Conservation (phyloP, 53 echinoderm and acorn worm species). For the Paracentrotus lividus region DNA sequence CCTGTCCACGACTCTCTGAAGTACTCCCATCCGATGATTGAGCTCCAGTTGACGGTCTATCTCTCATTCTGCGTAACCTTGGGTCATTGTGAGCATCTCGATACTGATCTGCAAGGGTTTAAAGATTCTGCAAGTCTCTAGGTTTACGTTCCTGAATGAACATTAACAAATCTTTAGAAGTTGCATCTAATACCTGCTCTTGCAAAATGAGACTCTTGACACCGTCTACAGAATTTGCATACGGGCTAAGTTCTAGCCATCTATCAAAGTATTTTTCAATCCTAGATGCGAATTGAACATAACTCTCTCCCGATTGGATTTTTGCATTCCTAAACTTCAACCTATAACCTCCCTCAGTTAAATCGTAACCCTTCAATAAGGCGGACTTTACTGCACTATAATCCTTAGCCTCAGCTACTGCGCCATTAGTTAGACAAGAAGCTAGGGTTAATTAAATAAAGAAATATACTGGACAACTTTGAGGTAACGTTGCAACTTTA, state of each 20-base stretch:
- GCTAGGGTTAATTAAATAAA: too few species aligned
- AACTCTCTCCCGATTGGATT: not conserved
- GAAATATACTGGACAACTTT: too few species aligned
- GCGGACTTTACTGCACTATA: slow-evolving; percentile 2
- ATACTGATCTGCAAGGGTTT: not conserved
- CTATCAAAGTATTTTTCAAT: not conserved
- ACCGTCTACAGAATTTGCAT: not conserved
- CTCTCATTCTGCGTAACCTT: not conserved
- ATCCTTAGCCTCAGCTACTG: not conserved
- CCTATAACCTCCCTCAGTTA: not conserved
- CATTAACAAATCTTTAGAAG: not conserved
- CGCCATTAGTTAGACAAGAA: too few species aligned
- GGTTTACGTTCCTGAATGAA: slow-evolving; percentile 5
- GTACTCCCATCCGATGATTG: not conserved
- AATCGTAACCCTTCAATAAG: not conserved
- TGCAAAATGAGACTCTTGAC: not conserved
- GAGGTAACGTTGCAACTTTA: too few species aligned
- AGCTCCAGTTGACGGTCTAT: not conserved
- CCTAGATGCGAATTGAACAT: not conserved
- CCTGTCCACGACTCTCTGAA: not conserved
- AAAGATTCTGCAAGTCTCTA: not conserved
- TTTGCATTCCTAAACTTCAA: not conserved
- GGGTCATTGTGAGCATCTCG: not conserved
- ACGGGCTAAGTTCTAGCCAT: not conserved
- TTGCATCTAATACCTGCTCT: not conserved